Base-by-base conservation (phyloP, 2,797 vertebrate species). In the Anomalospiza imberbis region DNA sequence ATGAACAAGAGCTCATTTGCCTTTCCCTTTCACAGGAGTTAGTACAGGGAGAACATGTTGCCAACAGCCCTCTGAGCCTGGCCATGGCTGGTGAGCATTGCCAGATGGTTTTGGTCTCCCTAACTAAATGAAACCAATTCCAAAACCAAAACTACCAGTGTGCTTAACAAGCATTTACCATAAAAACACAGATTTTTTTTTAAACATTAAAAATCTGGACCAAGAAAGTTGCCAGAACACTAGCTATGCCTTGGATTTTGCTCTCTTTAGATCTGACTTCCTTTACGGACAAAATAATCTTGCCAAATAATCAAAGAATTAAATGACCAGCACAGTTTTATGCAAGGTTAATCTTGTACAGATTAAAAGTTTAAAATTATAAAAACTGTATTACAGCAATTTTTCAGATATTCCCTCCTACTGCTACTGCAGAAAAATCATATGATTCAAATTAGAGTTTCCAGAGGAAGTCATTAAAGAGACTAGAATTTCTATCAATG, bases 391-490 rank as follows among this genome's bases (percentile, higher is more conserved):
- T 29, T 90, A 51, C 2, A 63, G 38, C 42, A 63, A 34, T 47
- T 92, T 86, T 81, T 81, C 79, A 89, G 17, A 84, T 79, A 88
- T 26, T 81, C 25, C 17, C 76, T 83, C 42, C 55, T 75, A 31
- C 21, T 83, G 31, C 68, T 92, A 40, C 36, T 70, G 66, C 29
- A 91, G 54, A 32, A 85, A 93, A 75, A 50, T 70, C 44, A 4
- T 47, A 63, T 22, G 32, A 93, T 73, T 93, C 60, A 84, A 88
- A 88, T 95, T 66, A 91, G 9, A 44, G 51, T 63, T 91, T 93
- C 87, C 85, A 89, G 66, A 89, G 85, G 85, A 97, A 93, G 66
- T 78, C 8, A 93, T 89, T 95, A 82, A 79, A 81, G n/a, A 77
- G 17, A 81, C 36, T 32, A 66, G 34, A 54, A 73, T 62, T 94